Base-by-base conservation (phyloP, 2,888 invertebrate genomes). In the Blomia tropicalis region DNA sequence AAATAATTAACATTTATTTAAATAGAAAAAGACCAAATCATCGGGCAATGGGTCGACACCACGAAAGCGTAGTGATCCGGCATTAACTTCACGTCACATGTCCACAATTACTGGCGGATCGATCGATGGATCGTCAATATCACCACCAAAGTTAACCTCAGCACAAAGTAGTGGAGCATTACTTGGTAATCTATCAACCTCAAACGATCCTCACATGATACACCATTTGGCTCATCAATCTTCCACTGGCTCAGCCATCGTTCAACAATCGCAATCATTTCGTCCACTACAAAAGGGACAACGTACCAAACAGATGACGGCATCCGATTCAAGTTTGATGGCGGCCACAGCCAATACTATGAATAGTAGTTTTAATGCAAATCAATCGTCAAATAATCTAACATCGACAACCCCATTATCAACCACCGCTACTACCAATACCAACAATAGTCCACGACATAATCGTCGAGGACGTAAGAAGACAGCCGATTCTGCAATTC, bases 51-150 rank as follows among this genome's bases (percentile, higher is more conserved):
- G 82, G 72, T 80, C 83, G 47, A 67, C 70, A 44, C 68, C 68
- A 70, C 78, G 85, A 70, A 85, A 85, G 76, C 83, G 83, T 70
- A 85, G 85, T 71, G 85, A 86, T 77, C 85, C 85, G 54, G 59
- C 63, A 36, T 36, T 63, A n/a, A 31, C 60, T 22, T 54, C 60
- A 30, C 31, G 51, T 14, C 44, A 41, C 41, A 62, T 25, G 44
- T 56, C 56, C 29, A 56, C 62, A 23, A 36, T 23, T 5, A 51
- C 47, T 54, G 29, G 22, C 31, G 60, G 51, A 25, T 31, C 53
- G 32, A 60, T 60, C 1, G 29, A 29, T 41, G 59, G 43, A 27
- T 59, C 59, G 41, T 41, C 60, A 31, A 43, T 43, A 1, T 29
- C 53, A 2, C 47, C 60, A 41, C 51, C 60, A 5, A 30, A 30